Percentiles rank a stretch among this genome's conserved stretches.
Conservation (phyloP, 2,113 vertebrate species). For the Pagrus major region DNA sequence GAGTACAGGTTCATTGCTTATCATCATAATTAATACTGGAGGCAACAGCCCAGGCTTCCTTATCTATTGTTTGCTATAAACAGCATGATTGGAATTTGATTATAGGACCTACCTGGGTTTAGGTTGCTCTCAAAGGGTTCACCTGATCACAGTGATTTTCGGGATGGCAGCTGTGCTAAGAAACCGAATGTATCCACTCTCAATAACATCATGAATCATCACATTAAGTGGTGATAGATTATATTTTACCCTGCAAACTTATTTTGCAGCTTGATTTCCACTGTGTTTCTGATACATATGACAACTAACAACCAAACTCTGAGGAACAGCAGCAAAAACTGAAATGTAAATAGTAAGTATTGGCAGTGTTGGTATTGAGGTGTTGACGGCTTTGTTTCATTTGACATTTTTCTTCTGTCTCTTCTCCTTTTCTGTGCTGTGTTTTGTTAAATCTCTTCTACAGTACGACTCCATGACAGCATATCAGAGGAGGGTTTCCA, state of each 20-base stretch:
- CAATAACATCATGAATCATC: not conserved
- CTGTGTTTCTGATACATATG: not conserved
- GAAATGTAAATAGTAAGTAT: not conserved
- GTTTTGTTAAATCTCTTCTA: slow-evolving; percentile 6
- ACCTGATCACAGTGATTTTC: not conserved
- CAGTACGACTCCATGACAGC: slow-evolving; percentile 83
- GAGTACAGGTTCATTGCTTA: not conserved
- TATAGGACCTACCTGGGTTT: not conserved
- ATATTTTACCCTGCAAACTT: not conserved
- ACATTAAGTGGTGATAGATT: not conserved
- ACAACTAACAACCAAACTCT: not conserved
- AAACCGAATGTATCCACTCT: not conserved
- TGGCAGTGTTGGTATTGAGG: not conserved
- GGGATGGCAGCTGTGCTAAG: not conserved
- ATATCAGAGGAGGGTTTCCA: slow-evolving; percentile 85
- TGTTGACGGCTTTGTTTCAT: slow-evolving; percentile 17
- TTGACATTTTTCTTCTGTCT: not conserved
- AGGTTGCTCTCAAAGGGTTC: not conserved
- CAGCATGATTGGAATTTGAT: not conserved
- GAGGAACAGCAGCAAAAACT: not conserved
- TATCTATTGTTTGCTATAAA: not conserved
- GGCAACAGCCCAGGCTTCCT: not conserved
- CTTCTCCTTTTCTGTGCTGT: slow-evolving; percentile 16
- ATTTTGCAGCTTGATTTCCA: not conserved
- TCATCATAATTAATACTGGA: not conserved